Percentiles rank a stretch among this genome's conserved stretches.
Evolutionary conservation across 2,888 invertebrate genomes (phyloP).

Genomic region (Polietes domitor): DNA sequence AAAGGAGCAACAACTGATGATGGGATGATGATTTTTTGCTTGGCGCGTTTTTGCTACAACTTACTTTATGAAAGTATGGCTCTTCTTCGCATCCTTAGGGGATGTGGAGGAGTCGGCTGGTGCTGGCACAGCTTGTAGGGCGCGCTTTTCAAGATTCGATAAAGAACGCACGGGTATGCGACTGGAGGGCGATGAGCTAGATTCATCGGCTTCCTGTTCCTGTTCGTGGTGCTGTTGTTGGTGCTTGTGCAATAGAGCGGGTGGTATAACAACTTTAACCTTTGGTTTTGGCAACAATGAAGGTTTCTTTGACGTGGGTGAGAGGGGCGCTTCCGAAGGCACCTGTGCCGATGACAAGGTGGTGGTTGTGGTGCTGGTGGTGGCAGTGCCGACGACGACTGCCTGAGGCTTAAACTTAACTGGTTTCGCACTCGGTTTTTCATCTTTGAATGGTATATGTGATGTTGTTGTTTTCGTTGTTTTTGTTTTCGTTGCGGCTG

Average conservation of each 20-base stretch:
- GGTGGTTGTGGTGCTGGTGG: background rate
- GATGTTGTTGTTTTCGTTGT: background rate
- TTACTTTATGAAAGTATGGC: constrained; percentile 76
- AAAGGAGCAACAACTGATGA: background rate
- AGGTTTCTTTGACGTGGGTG: constrained; percentile 73
- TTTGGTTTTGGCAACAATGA: constrained; percentile 80
- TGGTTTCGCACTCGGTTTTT: background rate
- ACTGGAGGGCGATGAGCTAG: constrained; percentile 72
- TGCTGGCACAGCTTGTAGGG: constrained; percentile 69
- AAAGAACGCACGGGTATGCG: constrained; percentile 80
- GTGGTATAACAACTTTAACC: constrained; percentile 78
- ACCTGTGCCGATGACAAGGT: background rate
- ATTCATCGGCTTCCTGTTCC: constrained; percentile 59
- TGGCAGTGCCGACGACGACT: background rate
- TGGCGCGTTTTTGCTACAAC: constrained; percentile 69
- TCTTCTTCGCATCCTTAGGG: constrained; percentile 68
- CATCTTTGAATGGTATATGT: constrained; percentile 60
- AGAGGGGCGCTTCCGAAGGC: constrained; percentile 36
- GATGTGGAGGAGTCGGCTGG: constrained; percentile 58
- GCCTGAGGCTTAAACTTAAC: constrained; percentile 20
- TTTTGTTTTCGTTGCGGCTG: constrained; percentile 60
- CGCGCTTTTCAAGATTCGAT: constrained; percentile 78
- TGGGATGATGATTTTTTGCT: background rate
- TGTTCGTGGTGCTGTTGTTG: constrained; percentile 69
- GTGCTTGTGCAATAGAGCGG: constrained; percentile 74